Base-by-base conservation (phyloP, 2,888 invertebrate species). In the Watsonalla binaria region DNA sequence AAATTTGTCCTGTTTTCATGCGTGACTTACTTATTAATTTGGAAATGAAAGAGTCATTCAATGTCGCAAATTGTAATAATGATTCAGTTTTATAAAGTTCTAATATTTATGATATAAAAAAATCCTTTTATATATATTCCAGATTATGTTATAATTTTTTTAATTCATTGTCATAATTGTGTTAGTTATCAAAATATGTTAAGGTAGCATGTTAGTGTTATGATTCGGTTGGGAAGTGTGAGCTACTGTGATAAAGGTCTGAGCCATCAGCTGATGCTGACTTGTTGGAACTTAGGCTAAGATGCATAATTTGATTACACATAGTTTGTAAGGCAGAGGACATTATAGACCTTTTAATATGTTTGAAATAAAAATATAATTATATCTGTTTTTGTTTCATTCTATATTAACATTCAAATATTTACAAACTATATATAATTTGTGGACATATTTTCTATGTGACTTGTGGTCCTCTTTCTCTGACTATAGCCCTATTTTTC, bases 391-490 rank as follows among this genome's bases (percentile, higher is more conserved):
- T 52, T 46, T 62, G 57, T 72, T 68, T 68, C 50, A 59, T 65
- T 62, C 57, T 52, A 47, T 47, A 50, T 13, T 42, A 9, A 55
- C 49, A 13, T 47, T 11, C 46, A 47, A 33, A 47, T 47, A 14
- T 52, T 51, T 45, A 56, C 54, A 33, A 53, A 24, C 54, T 54
- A 51, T 48, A 46, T 45, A 46, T 45, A 55, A 51, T 55, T 55
- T 51, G 59, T 62, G 51, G 45, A 56, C 58, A 51, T 51, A 50
- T 50, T 42, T 47, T 54, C 70, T 85, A 93, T 49, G 92, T 92
- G 47, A 93, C 74, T 74, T 82, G 80, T 13, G 94, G 92, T 0
- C 93, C 94, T 61, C 78, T 86, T 74, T 94, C 93, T 62, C 63
- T 82, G 9, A 93, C 61, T 51, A 78, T 84, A 51, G 86, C 78